A percentile compares a stretch with the other conserved stretches of the same genome.
These are phyloP conservation scores for Deilephila porcellus DNA, from an alignment of 2,888 invertebrate species.

Conservation along the genomic window DNA sequence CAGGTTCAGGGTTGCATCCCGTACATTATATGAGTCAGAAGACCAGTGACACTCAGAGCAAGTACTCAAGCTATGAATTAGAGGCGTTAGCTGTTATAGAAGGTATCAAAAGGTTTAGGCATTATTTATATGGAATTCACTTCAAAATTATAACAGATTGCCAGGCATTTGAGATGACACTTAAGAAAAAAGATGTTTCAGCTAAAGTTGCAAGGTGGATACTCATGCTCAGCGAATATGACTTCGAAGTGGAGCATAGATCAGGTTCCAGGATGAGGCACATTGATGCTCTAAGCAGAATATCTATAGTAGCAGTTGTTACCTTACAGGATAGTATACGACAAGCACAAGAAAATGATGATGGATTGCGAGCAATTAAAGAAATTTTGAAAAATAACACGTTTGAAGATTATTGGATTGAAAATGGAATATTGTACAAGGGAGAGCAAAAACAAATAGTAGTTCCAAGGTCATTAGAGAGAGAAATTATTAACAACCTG, in stretches of 20 bases:
- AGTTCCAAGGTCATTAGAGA: constrained; percentile 52
- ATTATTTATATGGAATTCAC: constrained; percentile 39
- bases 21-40: constrained; percentile 32
- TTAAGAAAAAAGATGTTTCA: constrained; percentile 35
- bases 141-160: constrained; percentile 37
- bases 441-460: constrained; percentile 42
- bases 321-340: constrained; percentile 5
- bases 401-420: constrained; percentile 40
- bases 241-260: constrained; percentile 31
- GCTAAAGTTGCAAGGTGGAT: constrained; percentile 38
- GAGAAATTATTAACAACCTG: constrained; percentile 36
- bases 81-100: constrained; percentile 41
- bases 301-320: neutral
- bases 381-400: constrained; percentile 35
- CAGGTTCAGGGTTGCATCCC: constrained; percentile 22
- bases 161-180: constrained; percentile 33
- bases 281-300: constrained; percentile 24
- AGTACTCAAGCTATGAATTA: constrained; percentile 39
- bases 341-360: constrained; percentile 41
- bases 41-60: constrained; percentile 21
- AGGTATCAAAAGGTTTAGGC: constrained; percentile 33
- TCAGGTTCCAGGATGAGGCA: constrained; percentile 25
- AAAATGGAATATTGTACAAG: constrained; percentile 43
- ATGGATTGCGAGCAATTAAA: constrained; percentile 38
- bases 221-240: constrained; percentile 37